Evolutionary conservation across 2,113 vertebrate genomes (phyloP).

Genomic region (Bos taurus): DNA sequence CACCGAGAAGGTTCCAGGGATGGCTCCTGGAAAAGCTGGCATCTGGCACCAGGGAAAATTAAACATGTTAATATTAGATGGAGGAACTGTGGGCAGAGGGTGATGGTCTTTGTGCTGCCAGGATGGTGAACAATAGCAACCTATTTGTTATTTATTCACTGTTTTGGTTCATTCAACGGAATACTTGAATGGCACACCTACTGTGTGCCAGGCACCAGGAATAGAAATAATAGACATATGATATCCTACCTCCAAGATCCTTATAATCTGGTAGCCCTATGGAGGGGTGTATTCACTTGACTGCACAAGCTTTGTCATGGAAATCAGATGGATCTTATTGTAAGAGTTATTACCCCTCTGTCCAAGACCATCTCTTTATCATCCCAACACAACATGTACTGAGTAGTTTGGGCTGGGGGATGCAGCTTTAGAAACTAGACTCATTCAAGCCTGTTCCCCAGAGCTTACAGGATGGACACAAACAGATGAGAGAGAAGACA

Average conservation of each 20-base stretch:
- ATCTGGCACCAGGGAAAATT: rapidly evolving
- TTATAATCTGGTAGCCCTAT: neutral
- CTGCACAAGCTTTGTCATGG: neutral
- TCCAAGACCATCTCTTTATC: neutral
- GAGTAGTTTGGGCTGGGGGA: neutral
- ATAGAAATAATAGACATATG: neutral
- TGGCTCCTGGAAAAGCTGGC: neutral
- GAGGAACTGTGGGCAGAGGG: neutral
- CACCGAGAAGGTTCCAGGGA: neutral
- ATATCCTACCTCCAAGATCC: neutral
- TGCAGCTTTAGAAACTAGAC: neutral
- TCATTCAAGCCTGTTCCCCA: neutral
- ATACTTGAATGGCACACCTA: neutral
- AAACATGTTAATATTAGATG: neutral
- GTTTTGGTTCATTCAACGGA: neutral
- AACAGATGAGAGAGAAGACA: neutral
- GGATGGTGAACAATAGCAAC: neutral
- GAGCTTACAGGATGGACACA: neutral
- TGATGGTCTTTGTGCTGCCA: neutral
- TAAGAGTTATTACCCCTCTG: neutral
- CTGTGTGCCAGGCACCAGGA: neutral
- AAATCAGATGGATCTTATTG: neutral
- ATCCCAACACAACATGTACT: neutral
- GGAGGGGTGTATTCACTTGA: neutral
- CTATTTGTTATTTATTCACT: neutral